Percentiles rank a stretch among this genome's conserved stretches.
Evolutionary conservation across 2,113 vertebrate genomes (phyloP).

Genomic region (Collichthys lucidus): DNA sequence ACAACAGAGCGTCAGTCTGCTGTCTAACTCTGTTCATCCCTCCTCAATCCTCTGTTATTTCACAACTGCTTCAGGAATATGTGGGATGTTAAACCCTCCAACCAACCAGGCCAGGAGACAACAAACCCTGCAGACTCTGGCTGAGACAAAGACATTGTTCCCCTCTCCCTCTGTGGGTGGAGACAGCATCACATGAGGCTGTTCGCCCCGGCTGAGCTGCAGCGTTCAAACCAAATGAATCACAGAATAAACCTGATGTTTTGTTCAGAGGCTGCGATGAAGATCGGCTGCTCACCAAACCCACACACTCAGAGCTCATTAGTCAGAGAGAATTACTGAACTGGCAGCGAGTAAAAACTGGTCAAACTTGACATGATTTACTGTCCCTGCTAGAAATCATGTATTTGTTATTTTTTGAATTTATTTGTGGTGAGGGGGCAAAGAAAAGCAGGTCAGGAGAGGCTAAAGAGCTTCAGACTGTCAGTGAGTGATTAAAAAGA

Average conservation of each 20-base stretch:
- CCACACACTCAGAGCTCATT: neutral
- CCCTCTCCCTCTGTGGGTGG: neutral
- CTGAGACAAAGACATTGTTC: neutral
- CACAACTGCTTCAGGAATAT: neutral
- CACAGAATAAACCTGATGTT: neutral
- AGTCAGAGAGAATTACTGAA: neutral
- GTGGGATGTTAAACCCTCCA: neutral
- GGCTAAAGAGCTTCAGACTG: neutral
- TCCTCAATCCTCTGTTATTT: neutral
- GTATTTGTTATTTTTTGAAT: neutral
- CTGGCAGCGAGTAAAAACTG: neutral
- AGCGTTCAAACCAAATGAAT: neutral
- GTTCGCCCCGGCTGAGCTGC: neutral
- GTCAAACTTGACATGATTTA: neutral
- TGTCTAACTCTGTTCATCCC: neutral
- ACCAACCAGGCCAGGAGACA: neutral
- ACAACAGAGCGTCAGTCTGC: conserved; percentile 1
- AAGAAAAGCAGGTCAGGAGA: neutral
- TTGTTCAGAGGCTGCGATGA: conserved; percentile 9
- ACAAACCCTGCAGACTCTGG: neutral
- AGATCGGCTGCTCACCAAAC: neutral
- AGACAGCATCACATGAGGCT: neutral
- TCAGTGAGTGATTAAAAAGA: neutral
- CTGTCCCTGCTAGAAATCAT: neutral
- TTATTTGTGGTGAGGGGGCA: neutral